These are phyloP conservation scores for Emydocephalus ijimae DNA, from an alignment of 2,113 vertebrate species.

Conservation along the genomic window DNA sequence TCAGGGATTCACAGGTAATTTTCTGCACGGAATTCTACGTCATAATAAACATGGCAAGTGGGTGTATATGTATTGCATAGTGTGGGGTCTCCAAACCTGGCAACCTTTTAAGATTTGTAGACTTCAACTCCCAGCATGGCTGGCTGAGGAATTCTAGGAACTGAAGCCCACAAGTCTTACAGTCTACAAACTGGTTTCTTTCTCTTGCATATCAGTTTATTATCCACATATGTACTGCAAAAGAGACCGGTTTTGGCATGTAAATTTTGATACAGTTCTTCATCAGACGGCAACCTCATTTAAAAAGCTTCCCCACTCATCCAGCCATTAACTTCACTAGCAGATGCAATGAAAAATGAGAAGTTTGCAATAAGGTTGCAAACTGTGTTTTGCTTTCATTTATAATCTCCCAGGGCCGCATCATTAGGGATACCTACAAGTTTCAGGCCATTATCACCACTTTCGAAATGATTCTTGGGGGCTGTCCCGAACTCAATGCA, in stretches of 20 bases:
- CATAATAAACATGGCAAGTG: background rate
- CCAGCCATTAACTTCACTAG: background rate
- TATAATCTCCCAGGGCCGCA: constrained; percentile 77
- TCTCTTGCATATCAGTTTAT: background rate
- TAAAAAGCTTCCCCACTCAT: background rate
- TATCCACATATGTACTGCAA: background rate
- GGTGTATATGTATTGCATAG: constrained; percentile 16
- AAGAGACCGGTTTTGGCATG: background rate
- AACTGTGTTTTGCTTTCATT: constrained; percentile 36
- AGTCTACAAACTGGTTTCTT: background rate
- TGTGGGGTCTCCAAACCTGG: background rate
- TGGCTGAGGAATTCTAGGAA: background rate
- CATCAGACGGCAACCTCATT: background rate
- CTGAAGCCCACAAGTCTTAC: background rate
- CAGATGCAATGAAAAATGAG: constrained; percentile 1
- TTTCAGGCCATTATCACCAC: constrained; percentile 97
- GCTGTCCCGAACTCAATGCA: constrained; percentile 94
- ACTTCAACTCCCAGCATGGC: background rate
- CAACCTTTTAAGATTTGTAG: background rate
- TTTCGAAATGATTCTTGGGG: constrained; percentile 98
- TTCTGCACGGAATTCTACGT: background rate
- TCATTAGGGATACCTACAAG: constrained; percentile 86
- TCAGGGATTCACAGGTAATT: constrained; percentile 91
- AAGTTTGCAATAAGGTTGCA: constrained; percentile 12
- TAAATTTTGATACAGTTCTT: background rate